A percentile compares a stretch with the other conserved stretches of the same genome.
phyloP scores from a whole-genome alignment of 2,888 invertebrate genomes.

The Epirrhoe tristata region DNA sequence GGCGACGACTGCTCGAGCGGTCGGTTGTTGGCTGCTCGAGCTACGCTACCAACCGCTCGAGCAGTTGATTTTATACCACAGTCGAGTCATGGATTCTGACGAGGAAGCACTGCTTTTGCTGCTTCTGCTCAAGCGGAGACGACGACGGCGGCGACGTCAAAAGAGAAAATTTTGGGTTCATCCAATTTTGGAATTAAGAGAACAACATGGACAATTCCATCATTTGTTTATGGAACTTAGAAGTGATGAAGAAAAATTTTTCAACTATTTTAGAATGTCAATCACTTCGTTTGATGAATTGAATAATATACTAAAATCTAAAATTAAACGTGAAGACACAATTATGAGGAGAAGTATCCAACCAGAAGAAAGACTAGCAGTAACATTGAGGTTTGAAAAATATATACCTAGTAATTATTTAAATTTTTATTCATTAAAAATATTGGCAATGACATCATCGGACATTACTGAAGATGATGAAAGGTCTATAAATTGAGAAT shows the following conservation, averaged over 20 bases:
- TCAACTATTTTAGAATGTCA: no score
- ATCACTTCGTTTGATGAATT: no score
- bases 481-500: constrained; percentile 9
- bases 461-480: constrained; percentile 12
- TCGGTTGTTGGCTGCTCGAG: constrained; percentile 20
- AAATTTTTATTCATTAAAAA: constrained; percentile 44
- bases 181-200: constrained; percentile 36
- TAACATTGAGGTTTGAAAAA: constrained; percentile 41
- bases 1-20: constrained; percentile 37
- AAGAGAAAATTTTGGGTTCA: constrained; percentile 41
- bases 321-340: constrained; percentile 35
- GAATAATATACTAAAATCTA: constrained; percentile 3
- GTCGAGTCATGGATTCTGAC: constrained; percentile 43
- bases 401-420: constrained; percentile 34
- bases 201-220: constrained; percentile 41
- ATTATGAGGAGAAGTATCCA: neutral
- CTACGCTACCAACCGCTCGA: constrained; percentile 15
- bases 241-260: no score
- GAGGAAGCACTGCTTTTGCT: constrained; percentile 38
- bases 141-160: no score
- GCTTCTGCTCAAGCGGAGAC: no score
- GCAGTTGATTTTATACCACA: constrained; percentile 39
- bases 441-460: constrained; percentile 27
- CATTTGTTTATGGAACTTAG: constrained; percentile 39
- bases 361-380: constrained; percentile 40